Evolutionary conservation across 2,113 vertebrate species (phyloP), one percentile per base, ranked within the genome.

Genomic region (Neolamprologus variostigma): DNA sequence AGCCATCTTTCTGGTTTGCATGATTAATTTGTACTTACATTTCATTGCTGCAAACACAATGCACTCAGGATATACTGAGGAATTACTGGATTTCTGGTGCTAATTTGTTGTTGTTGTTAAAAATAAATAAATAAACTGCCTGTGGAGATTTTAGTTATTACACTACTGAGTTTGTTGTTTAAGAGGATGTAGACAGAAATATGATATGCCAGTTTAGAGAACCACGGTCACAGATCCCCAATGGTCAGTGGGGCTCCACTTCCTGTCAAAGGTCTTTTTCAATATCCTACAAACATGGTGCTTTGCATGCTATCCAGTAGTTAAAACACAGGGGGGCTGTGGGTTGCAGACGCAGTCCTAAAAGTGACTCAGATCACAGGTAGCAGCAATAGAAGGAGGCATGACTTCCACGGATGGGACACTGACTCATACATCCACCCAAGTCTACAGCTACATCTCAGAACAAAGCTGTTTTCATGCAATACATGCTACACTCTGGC

Each of bases 211-310:
- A 76, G 93, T 93, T 84, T 93, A 86, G 82, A 92, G 89, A 83
- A 93, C 89, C 92, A 83, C 7, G 54, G 85, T 76, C 82, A 47
- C 91, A 71, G 61, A 83, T 94, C 90, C 91, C 83, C 84, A 90
- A 82, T 71, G 90, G 86, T 89, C 85, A 19, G 71, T 83, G 91
- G 95, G 94, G 92, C 94, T 93, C 96, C 71, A 45, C 88, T 95
- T 96, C 96, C 96, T 95, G 92, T 89, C 86, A 93, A 88, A 94
- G 93, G 95, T 95, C 93, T 93, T 94, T 97, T 94, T 92, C 95
- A 96, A 97, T 96, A 96, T 96, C 96, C 96, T 96, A 95, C 90
- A 93, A 94, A 95, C 89, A 89, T n/a, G 26, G 88, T 86, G 82
- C 85, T 86, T 13, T 84, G 89, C 91, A 42, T 93, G 93, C 92